Base-by-base conservation (phyloP, 2,113 vertebrate genomes). In the Antechinus flavipes region DNA sequence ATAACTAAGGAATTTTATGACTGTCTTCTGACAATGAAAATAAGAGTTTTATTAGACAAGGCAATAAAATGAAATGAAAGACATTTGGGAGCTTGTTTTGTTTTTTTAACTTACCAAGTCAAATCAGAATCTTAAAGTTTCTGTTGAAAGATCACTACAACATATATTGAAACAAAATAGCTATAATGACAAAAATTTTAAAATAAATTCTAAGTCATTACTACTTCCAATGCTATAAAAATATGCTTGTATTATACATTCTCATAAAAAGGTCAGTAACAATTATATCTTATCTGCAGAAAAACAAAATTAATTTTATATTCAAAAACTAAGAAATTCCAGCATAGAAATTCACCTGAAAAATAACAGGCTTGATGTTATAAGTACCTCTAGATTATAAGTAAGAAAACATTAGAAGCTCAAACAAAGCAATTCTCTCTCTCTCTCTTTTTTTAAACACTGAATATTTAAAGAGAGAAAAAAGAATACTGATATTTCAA, bases 301-400 rank as follows among this genome's bases (percentile, higher is more conserved):
- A 49, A 96, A 94, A 93, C 90, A 97, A 95, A 98, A 96, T 54
- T 96, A 97, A 95, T 90, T 96, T 93, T 12, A 89, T 96, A 7
- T 58, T 97, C 94, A 96, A 95, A 90, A 16, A 8, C 5, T 91
- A 53, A 93, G 89, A 93, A 54, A n/a, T 54, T 27, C 89, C 91
- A 92, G 50, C 94, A 76, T 91, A 94, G 50, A 97, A 94, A 95
- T 90, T 76, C 90, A 89, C 92, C 8, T n/a, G 16, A 92, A 97
- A 96, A n/a, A 91, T 68, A 30, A 93, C 27, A 93, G 93, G 54
- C 52, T 49, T 94, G 90, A 10, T 95, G 50, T 27, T 35, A 95
- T 90, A 95, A 61, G 8, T 0, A 49, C 94, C 55, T 93, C 91
- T 19, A 0, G 91, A 95, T 90, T 93, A 93, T 54, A 94, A 93